Evolutionary conservation across 37 sponge, comb jelly and placozoan genomes (phyloP), one percentile per base, ranked within the genome.

Genomic region (Spongia lamella): DNA sequence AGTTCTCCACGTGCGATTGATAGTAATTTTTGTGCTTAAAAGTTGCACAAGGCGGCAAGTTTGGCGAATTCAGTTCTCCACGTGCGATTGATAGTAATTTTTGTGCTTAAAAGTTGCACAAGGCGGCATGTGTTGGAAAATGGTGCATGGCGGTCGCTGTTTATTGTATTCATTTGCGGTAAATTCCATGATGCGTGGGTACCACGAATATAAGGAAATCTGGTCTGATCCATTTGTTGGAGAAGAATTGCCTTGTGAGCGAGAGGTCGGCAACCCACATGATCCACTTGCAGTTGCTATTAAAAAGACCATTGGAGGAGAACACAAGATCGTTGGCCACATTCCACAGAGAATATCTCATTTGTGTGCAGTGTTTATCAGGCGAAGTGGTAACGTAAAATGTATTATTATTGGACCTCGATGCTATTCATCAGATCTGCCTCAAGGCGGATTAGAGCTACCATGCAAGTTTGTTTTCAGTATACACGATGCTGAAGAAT

Each of bases 401-500:
- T 79, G 70, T 35, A 21, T 21, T 1, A 63, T 79, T n/a, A 79
- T 55, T 38, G 71, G 80, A 1, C n/a, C 24, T n/a, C 60, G 33
- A 58, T 33, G 66, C 3, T 54, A 57, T 30, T 79, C 80, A 31
- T 34, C 7, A 30, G 80, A 79, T 53, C 43, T 79, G 59, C 71
- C 71, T 70, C 80, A 79, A 79, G 80, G 80, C 29, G 73, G 82
- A 5, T 25, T 81, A 38, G 80, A 79, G 51, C 34, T 79, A 14
- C 82, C 82, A 19, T 81, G 82, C 30, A 62, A 27, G 22, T 53
- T 81, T 2, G 57, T 35, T 11, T 70, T 81, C 50, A n/a, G n/a
- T n/a, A n/a, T n/a, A n/a, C n/a, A n/a, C n/a, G n/a, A n/a, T n/a
- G n/a, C n/a, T n/a, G n/a, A n/a, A n/a, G n/a, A n/a, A n/a, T n/a